Conservation (phyloP, 2,113 vertebrate species). For the Xenus cinereus region DNA sequence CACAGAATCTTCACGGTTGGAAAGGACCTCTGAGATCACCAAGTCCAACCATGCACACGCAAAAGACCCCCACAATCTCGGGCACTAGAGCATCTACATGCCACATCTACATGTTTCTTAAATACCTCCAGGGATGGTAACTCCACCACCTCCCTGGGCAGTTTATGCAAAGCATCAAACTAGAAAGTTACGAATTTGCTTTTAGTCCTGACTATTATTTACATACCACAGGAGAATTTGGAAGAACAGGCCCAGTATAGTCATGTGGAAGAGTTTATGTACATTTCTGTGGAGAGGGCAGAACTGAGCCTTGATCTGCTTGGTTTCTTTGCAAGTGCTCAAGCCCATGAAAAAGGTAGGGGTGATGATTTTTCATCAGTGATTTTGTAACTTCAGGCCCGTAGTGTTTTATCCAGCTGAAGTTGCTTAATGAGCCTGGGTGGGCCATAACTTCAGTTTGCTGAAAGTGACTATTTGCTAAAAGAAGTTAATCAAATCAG, state of each 20-base stretch:
- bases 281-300: not conserved
- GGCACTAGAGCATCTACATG: no score
- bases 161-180: not conserved
- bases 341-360: not conserved
- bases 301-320: not conserved
- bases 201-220: not conserved
- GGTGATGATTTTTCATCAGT: not conserved
- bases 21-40: no score
- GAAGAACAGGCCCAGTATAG: not conserved
- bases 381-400: not conserved
- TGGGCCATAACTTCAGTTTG: not conserved
- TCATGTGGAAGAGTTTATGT: not conserved
- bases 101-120: no score
- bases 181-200: not conserved
- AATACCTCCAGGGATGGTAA: no score
- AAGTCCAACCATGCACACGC: no score
- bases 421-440: not conserved
- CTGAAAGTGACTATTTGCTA: conserved; percentile 30
- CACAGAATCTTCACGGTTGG: no score
- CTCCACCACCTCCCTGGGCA: no score
- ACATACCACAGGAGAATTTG: not conserved
- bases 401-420: not conserved
- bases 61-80: no score
- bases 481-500: conserved; percentile 24
- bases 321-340: not conserved